phyloP scores from a whole-genome alignment of 2,113 vertebrate species.

The Ibidorhyncha struthersii region DNA sequence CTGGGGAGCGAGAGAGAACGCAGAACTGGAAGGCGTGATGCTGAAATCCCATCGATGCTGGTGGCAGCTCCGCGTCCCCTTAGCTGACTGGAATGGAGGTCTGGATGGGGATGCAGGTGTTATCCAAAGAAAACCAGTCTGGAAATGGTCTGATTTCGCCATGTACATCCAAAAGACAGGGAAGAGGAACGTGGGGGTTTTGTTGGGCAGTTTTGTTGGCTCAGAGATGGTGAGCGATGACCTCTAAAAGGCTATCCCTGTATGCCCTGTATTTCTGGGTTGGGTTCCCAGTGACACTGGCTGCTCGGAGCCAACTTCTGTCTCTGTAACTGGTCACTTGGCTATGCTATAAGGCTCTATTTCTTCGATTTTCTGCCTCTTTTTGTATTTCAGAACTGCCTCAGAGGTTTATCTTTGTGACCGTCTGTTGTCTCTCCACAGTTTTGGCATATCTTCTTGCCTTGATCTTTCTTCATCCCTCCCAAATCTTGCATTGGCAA shows the following conservation, averaged over 20 bases:
- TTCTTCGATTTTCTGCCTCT: background rate
- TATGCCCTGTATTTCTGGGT: background rate
- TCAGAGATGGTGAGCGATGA: background rate
- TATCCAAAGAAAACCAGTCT: background rate
- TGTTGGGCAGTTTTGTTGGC: background rate
- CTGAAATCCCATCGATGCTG: background rate
- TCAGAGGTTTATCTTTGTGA: background rate
- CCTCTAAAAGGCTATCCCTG: background rate
- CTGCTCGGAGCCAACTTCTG: background rate
- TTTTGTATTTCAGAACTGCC: background rate
- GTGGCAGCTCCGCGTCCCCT: background rate
- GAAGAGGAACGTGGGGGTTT: background rate
- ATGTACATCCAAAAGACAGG: background rate
- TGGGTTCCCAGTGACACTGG: background rate
- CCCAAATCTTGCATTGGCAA: constrained; percentile 10
- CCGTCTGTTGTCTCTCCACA: background rate
- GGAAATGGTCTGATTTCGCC: background rate
- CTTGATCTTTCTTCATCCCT: constrained; percentile 52
- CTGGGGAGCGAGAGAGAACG: background rate
- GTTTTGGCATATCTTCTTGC: background rate
- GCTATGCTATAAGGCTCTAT: background rate
- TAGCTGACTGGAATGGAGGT: fast-evolving
- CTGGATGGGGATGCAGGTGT: background rate
- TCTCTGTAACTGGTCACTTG: background rate
- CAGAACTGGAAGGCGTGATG: background rate